phyloP scores from a whole-genome alignment of 2,797 vertebrate species.

The Novumbra hubbsi region DNA sequence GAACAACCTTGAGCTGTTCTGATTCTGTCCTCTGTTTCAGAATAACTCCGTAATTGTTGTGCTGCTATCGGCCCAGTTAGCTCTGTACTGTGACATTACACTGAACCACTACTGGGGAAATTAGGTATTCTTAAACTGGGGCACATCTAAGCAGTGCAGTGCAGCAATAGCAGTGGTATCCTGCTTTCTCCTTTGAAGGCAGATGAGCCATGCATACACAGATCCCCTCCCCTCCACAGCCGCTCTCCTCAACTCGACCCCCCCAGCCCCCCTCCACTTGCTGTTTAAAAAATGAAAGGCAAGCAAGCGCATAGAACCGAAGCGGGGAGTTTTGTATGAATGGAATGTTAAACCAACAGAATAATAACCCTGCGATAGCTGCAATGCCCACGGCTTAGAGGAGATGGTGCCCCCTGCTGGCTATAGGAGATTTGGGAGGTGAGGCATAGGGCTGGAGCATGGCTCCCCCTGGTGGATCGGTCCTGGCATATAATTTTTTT shows the following conservation, averaged over 20 bases:
- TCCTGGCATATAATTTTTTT: too few relatives aligned
- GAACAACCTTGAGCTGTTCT: constrained; percentile 11
- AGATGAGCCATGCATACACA: constrained; percentile 9
- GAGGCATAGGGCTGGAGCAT: constrained; percentile 1
- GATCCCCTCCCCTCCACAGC: background rate
- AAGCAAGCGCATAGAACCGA: constrained; percentile 16
- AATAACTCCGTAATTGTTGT: constrained; percentile 8
- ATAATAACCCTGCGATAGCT: constrained; percentile 17
- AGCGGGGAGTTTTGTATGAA: constrained; percentile 31
- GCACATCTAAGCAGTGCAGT: constrained; percentile 1
- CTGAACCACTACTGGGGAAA: constrained; percentile 25
- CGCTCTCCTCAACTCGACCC: background rate
- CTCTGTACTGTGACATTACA: constrained; percentile 12
- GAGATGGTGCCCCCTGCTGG: constrained; percentile 28
- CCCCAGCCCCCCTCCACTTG: background rate
- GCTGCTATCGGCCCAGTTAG: constrained; percentile 13
- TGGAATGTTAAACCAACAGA: constrained; percentile 35
- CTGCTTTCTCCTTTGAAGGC: constrained; percentile 22
- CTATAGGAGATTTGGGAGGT: background rate
- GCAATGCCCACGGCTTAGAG: background rate
- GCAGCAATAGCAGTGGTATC: background rate
- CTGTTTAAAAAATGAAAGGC: constrained; percentile 21
- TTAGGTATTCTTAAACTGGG: constrained; percentile 20
- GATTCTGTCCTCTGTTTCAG: constrained; percentile 20
- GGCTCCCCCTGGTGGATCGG: background rate